A percentile compares a stretch with the other conserved stretches of the same genome.
These are phyloP conservation scores for Metopolophium dirhodum DNA, from an alignment of 1,140 invertebrate species.

Conservation along the genomic window DNA sequence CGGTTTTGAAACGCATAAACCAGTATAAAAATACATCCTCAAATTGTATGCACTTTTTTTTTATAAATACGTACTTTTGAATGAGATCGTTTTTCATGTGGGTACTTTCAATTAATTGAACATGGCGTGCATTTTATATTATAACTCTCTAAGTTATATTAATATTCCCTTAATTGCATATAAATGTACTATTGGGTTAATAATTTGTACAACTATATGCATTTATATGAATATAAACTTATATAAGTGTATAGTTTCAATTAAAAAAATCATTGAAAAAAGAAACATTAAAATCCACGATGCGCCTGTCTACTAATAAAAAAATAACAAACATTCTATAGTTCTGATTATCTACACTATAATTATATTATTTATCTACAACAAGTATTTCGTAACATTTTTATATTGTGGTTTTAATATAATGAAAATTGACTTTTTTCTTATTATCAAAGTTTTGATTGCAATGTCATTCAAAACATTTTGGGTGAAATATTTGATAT, in stretches of 20 bases:
- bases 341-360: background rate
- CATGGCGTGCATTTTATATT: background rate
- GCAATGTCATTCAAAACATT: conserved; percentile 32
- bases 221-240: background rate
- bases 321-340: background rate
- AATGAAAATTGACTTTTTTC: conserved; percentile 7
- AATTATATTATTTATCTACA: background rate
- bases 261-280: background rate
- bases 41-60: background rate
- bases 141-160: background rate
- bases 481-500: conserved; percentile 22
- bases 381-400: background rate
- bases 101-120: background rate
- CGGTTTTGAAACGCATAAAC: background rate
- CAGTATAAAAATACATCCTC: background rate
- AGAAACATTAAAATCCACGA: background rate
- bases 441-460: conserved; percentile 32
- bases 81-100: background rate
- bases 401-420: background rate
- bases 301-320: background rate
- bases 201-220: background rate
- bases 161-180: background rate
- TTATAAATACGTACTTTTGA: background rate
- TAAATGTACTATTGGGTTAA: background rate
- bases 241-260: background rate